Percentiles rank a stretch among this genome's conserved stretches.
phyloP scores from a whole-genome alignment of 2,888 invertebrate genomes.

The Willowsia nigromaculata region DNA sequence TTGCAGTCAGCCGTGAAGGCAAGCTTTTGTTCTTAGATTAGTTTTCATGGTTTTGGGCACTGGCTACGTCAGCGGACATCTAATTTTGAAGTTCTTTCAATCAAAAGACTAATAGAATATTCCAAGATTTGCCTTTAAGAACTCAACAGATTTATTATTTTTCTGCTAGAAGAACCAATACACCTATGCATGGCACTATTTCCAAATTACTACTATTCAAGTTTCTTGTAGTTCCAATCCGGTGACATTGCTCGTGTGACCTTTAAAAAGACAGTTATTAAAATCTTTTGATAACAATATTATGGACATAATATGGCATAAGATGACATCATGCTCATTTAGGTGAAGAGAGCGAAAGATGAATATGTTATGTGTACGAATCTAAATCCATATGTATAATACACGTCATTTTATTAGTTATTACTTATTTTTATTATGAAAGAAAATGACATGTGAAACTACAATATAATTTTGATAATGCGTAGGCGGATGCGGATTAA shows the following conservation, averaged over 20 bases:
- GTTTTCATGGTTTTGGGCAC: too few relatives aligned
- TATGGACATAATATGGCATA: not conserved
- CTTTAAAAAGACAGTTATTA: conserved; percentile 7
- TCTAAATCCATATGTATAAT: too few relatives aligned
- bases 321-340: not conserved
- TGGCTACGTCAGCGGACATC: too few relatives aligned
- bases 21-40: not conserved
- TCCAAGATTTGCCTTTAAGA: not conserved
- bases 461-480: conserved; percentile 9
- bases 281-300: not conserved
- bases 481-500: conserved; percentile 57
- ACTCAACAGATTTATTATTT: not conserved
- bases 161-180: not conserved
- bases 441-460: conserved; percentile 33
- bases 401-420: too few relatives aligned
- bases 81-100: too few relatives aligned
- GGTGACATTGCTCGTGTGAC: not conserved
- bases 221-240: not conserved
- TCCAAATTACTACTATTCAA: not conserved
- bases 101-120: not conserved
- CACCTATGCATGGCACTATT: not conserved
- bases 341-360: not conserved
- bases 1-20: not conserved
- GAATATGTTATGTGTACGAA: too few relatives aligned
- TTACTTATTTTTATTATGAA: conserved; percentile 21